phyloP scores from a whole-genome alignment of 2,888 invertebrate species.

The Leptinotarsa haldemani region DNA sequence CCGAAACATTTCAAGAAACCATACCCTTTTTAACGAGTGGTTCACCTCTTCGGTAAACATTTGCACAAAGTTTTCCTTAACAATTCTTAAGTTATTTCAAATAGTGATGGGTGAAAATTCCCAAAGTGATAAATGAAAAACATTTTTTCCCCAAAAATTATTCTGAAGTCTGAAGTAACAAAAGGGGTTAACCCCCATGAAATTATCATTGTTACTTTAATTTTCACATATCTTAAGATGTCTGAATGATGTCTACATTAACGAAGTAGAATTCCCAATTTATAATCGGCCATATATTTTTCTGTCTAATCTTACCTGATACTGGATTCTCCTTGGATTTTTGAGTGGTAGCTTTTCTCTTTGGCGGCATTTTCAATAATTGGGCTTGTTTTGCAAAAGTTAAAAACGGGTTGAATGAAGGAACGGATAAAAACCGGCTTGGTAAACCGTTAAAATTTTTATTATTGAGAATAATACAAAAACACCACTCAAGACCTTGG shows the following conservation, averaged over 20 bases:
- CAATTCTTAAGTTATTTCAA: too few species aligned
- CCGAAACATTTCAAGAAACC: too few species aligned
- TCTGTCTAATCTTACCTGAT: slow-evolving; percentile 2
- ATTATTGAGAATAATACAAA: background rate
- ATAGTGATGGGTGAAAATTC: too few species aligned
- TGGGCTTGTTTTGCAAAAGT: background rate
- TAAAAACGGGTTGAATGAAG: background rate
- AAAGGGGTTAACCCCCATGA: too few species aligned
- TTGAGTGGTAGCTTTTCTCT: slow-evolving; percentile 28
- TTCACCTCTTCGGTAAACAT: too few species aligned
- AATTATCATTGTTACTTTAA: too few species aligned
- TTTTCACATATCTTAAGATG: too few species aligned
- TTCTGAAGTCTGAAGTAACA: too few species aligned
- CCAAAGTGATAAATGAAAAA: too few species aligned
- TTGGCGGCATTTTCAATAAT: slow-evolving; percentile 29
- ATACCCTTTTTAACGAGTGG: background rate
- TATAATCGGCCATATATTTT: background rate
- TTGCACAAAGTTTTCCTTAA: too few species aligned
- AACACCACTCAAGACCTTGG: background rate
- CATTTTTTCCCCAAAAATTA: too few species aligned
- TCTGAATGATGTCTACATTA: too few species aligned
- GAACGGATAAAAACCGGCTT: background rate
- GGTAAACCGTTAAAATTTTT: slow-evolving; percentile 1
- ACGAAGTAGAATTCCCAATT: background rate
- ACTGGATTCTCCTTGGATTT: slow-evolving; percentile 23